Percentiles rank a stretch among this genome's conserved stretches.
These are phyloP conservation scores for Benthosema pterotum DNA, from an alignment of 2,797 vertebrate species.

Conservation along the genomic window DNA sequence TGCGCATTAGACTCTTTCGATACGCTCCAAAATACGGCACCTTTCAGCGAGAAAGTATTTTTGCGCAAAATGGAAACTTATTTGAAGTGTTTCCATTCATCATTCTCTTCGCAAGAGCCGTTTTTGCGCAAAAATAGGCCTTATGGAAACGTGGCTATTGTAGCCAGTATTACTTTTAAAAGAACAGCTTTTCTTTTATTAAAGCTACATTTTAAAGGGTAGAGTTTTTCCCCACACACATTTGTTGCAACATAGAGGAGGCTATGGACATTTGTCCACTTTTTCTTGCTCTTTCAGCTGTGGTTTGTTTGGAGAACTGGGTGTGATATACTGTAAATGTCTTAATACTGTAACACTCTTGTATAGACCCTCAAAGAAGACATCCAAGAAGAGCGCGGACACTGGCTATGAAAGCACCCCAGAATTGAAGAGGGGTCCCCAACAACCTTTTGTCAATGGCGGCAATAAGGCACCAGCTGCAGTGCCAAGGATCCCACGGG, in stretches of 20 bases:
- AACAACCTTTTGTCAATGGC: slow-evolving; percentile 8
- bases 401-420: slow-evolving; percentile 13
- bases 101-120: too few relatives aligned
- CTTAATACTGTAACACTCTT: slow-evolving; percentile 3
- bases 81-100: too few relatives aligned
- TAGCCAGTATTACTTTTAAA: too few relatives aligned
- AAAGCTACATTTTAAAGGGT: background rate
- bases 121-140: too few relatives aligned
- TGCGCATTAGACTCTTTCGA: too few relatives aligned
- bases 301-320: background rate
- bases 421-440: slow-evolving; percentile 3
- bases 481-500: slow-evolving; percentile 58
- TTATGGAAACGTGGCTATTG: too few relatives aligned
- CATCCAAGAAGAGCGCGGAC: slow-evolving; percentile 19
- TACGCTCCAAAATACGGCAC: too few relatives aligned
- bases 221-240: background rate
- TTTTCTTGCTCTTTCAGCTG: background rate
- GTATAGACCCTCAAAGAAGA: slow-evolving; percentile 54
- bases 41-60: too few relatives aligned
- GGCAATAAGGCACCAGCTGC: background rate
- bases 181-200: background rate
- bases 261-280: background rate
- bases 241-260: background rate
- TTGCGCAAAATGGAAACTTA: too few relatives aligned
- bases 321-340: background rate